phyloP scores from a whole-genome alignment of 1,140 invertebrate species.

The Euura saliciscinereae region DNA sequence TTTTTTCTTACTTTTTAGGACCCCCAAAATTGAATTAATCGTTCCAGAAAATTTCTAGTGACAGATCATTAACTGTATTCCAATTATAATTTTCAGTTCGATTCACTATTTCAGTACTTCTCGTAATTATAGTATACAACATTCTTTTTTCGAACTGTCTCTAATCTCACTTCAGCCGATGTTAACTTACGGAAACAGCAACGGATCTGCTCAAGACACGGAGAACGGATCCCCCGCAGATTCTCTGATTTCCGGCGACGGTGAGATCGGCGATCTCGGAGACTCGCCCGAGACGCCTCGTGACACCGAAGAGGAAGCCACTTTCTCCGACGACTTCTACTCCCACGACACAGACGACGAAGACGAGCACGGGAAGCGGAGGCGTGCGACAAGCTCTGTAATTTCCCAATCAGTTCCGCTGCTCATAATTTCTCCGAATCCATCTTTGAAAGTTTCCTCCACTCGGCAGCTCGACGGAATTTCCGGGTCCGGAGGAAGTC shows the following conservation, averaged over 20 bases:
- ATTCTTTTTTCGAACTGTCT: no score
- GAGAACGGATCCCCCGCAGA: slow-evolving; percentile 49
- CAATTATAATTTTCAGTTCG: no score
- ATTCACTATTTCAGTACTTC: no score
- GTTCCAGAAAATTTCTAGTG: no score
- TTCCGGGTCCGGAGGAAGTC: slow-evolving; percentile 32
- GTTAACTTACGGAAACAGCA: slow-evolving; percentile 40
- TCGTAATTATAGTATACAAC: no score
- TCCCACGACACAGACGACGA: slow-evolving; percentile 56
- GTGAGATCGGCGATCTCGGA: slow-evolving; percentile 46
- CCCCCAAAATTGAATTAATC: no score
- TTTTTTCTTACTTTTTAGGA: no score
- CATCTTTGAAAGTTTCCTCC: not conserved
- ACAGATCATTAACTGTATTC: no score
- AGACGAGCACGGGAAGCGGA: slow-evolving; percentile 41
- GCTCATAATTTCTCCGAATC: slow-evolving; percentile 1
- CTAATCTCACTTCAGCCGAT: slow-evolving; percentile 37
- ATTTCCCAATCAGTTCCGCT: slow-evolving; percentile 8
- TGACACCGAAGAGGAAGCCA: slow-evolving; percentile 51
- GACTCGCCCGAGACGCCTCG: slow-evolving; percentile 47
- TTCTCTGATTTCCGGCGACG: slow-evolving; percentile 46
- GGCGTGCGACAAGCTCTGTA: slow-evolving; percentile 18
- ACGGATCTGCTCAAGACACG: slow-evolving; percentile 28
- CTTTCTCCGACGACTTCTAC: slow-evolving; percentile 54
- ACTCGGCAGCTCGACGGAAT: slow-evolving; percentile 41